Evolutionary conservation across 2,797 vertebrate genomes (phyloP).

Genomic region (Kryptopterus vitreolus): DNA sequence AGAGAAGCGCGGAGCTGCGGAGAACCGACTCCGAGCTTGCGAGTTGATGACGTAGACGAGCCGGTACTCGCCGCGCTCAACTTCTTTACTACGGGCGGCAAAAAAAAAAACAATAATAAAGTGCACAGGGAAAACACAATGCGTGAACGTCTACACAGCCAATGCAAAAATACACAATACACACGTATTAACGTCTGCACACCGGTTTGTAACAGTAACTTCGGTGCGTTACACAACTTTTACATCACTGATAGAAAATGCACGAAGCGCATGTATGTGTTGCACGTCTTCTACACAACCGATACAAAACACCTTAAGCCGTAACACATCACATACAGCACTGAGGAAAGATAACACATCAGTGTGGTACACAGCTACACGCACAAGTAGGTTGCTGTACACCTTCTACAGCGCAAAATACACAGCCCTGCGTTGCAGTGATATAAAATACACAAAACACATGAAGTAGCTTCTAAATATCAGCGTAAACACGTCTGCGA

Average conservation of each 20-base stretch:
- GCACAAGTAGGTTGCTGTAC: too few species aligned
- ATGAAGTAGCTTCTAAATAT: too few species aligned
- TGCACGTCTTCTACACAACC: background rate
- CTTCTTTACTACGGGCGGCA: background rate
- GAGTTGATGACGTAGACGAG: conserved; percentile 22
- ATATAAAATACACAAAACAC: too few species aligned
- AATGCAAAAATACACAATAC: background rate
- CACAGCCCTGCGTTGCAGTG: too few species aligned
- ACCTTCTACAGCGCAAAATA: background rate
- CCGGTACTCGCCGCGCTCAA: background rate
- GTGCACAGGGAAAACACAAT: background rate
- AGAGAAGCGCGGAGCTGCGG: conserved; percentile 5
- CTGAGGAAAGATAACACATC: background rate
- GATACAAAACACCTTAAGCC: background rate
- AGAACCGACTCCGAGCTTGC: conserved; percentile 13
- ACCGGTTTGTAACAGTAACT: background rate
- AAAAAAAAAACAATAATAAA: too few species aligned
- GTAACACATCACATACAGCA: background rate
- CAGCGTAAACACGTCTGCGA: too few species aligned
- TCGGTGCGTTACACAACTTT: background rate
- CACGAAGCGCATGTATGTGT: background rate
- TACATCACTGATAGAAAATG: background rate
- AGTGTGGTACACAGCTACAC: background rate
- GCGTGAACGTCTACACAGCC: background rate
- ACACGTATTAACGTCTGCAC: too few species aligned